A percentile compares a stretch with the other conserved stretches of the same genome.
Conservation (phyloP, 2,797 vertebrate genomes). For the Alfaro cultratus region DNA sequence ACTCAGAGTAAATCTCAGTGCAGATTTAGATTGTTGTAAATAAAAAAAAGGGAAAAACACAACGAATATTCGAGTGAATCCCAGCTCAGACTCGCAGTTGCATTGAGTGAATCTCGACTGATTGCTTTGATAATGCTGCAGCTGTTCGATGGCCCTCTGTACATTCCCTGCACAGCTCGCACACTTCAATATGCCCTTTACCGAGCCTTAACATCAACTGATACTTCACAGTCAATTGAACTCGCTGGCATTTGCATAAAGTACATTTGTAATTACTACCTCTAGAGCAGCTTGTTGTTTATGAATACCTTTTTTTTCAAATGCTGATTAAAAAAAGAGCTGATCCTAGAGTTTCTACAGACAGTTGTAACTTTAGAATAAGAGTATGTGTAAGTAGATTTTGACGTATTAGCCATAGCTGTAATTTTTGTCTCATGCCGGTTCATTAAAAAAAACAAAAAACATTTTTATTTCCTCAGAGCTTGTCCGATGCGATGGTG, state of each 20-base stretch:
- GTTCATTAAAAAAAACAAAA: background rate
- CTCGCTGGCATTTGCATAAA: conserved; percentile 39
- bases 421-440: conserved; percentile 25
- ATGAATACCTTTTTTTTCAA: conserved; percentile 38
- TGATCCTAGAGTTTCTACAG: conserved; percentile 43
- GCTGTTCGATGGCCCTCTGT: conserved; percentile 42
- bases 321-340: conserved; percentile 18
- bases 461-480: conserved; percentile 27
- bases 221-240: conserved; percentile 47
- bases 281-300: conserved; percentile 68
- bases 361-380: conserved; percentile 34
- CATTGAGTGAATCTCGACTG: conserved; percentile 46
- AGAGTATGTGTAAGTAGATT: conserved; percentile 34
- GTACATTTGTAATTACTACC: conserved; percentile 77
- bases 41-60: background rate
- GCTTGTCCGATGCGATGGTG: background rate
- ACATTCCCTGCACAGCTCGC: conserved; percentile 33
- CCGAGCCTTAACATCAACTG: conserved; percentile 60
- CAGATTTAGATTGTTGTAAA: background rate
- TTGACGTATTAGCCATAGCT: conserved; percentile 26
- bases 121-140: conserved; percentile 56
- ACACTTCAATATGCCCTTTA: conserved; percentile 40
- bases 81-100: conserved; percentile 17
- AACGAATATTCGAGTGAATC: conserved; percentile 20
- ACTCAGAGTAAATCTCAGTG: conserved; percentile 28